Conservation (phyloP, 1,140 invertebrate genomes). For the Apolygus lucorum region DNA sequence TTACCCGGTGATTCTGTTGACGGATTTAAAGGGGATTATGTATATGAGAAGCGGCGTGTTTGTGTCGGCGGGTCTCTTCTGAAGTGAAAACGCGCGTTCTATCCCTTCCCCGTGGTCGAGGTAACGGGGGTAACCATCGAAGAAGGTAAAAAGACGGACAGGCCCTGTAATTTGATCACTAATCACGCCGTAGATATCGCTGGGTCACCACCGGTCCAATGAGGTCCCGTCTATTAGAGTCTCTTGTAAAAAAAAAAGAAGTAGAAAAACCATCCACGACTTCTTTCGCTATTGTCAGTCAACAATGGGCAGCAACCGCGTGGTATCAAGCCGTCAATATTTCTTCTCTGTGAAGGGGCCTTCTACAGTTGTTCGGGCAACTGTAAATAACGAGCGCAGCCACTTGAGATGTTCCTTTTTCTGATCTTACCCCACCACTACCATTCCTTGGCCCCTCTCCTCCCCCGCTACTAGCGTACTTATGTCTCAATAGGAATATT, state of each 20-base stretch:
- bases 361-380: slow-evolving; percentile 13
- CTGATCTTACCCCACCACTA: background rate
- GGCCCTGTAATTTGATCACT: slow-evolving; percentile 14
- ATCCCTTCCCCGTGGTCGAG: no score
- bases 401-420: slow-evolving; percentile 11
- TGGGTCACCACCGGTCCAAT: slow-evolving; percentile 2
- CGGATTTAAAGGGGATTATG: slow-evolving; percentile 13
- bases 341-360: slow-evolving; percentile 6
- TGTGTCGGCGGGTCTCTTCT: background rate
- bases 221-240: slow-evolving; percentile 8
- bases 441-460: no score
- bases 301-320: background rate
- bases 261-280: slow-evolving; percentile 9
- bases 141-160: background rate
- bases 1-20: slow-evolving; percentile 8
- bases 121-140: no score
- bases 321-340: slow-evolving; percentile 15
- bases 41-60: slow-evolving; percentile 12
- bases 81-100: background rate
- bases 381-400: slow-evolving; percentile 16
- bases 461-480: background rate
- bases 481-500: slow-evolving; percentile 7
- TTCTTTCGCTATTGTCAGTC: slow-evolving; percentile 13
- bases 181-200: slow-evolving; percentile 8
- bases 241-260: no score